These are phyloP conservation scores for Panthera uncia DNA, from an alignment of 2,113 vertebrate species.

Conservation along the genomic window DNA sequence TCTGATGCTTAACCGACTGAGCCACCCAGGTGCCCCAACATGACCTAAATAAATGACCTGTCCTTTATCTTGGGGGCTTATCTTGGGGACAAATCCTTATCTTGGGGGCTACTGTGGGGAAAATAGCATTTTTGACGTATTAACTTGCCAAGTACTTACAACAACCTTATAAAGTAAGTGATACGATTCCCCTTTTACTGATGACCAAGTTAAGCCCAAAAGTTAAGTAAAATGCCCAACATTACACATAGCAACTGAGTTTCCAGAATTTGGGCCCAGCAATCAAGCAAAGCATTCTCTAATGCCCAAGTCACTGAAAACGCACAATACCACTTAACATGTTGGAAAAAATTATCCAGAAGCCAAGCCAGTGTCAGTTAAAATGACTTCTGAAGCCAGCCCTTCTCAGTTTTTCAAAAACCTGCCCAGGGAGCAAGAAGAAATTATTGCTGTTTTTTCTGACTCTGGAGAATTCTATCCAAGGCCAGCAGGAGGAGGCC, in stretches of 20 bases:
- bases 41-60: neutral
- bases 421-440: neutral
- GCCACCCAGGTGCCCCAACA: too few relatives aligned
- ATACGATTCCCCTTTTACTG: neutral
- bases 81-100: neutral
- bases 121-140: neutral
- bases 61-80: neutral
- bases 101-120: neutral
- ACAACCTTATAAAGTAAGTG: neutral
- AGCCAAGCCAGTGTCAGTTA: slow-evolving; percentile 18
- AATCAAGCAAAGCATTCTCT: neutral
- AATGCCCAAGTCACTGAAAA: slow-evolving; percentile 4
- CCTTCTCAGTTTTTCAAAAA: neutral
- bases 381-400: neutral
- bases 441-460: slow-evolving; percentile 4
- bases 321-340: neutral
- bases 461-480: neutral
- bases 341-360: neutral
- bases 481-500: neutral
- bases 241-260: neutral
- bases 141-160: neutral
- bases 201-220: neutral
- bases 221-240: neutral
- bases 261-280: neutral
- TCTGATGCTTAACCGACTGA: too few relatives aligned